Evolutionary conservation across 2,888 invertebrate genomes (phyloP).

Genomic region (Dynastes maya): DNA sequence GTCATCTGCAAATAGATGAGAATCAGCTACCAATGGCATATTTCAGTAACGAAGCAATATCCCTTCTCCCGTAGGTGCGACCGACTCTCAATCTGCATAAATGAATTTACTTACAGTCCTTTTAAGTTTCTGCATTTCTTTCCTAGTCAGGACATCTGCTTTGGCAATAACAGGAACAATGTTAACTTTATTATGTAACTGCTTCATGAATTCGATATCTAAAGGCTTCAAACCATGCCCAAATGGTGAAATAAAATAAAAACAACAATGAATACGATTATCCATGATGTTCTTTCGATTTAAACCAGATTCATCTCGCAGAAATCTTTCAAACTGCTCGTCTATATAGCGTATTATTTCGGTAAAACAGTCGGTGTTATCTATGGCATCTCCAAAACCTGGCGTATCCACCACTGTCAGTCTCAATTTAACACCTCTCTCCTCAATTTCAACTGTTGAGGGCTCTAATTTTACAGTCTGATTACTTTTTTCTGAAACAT

Average conservation of each 20-base stretch:
- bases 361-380: conserved; percentile 94
- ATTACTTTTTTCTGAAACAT: conserved; percentile 83
- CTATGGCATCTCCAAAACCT: conserved; percentile 95
- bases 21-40: too few relatives aligned
- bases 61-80: too few relatives aligned
- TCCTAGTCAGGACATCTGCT: conserved; percentile 94
- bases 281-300: conserved; percentile 97
- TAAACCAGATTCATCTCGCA: conserved; percentile 94
- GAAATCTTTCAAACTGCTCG: conserved; percentile 94
- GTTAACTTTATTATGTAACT: conserved; percentile 95
- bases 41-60: too few relatives aligned
- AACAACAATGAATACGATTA: conserved; percentile 97
- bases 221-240: conserved; percentile 97
- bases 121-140: conserved; percentile 90
- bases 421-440: conserved; percentile 93
- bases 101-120: conserved; percentile 75
- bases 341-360: conserved; percentile 97
- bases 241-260: conserved; percentile 97
- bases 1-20: too few relatives aligned
- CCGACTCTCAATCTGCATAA: background rate
- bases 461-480: conserved; percentile 96
- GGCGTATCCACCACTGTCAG: conserved; percentile 97
- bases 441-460: conserved; percentile 97
- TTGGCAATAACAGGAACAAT: conserved; percentile 99
- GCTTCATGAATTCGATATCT: conserved; percentile 97